Evolutionary conservation across 2,888 invertebrate species (phyloP).

Genomic region (Tetrapedia diversipes): DNA sequence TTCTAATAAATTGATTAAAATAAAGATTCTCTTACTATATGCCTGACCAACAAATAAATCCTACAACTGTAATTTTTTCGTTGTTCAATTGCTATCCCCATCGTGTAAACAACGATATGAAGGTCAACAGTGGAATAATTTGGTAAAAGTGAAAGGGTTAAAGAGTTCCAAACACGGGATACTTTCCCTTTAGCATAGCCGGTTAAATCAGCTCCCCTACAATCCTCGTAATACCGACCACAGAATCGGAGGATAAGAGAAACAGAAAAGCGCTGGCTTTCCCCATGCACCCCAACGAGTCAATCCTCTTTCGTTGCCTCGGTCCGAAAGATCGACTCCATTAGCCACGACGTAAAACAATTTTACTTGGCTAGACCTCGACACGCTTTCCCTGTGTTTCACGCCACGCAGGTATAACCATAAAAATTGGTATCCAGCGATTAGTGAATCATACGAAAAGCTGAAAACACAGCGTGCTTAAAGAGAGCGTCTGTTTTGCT

Average conservation of each 20-base stretch:
- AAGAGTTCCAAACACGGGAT: conserved; percentile 56
- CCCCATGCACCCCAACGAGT: conserved; percentile 16
- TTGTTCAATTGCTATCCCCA: too few relatives aligned
- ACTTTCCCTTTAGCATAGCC: conserved; percentile 66
- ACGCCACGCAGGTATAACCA: too few relatives aligned
- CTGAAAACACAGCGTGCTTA: too few relatives aligned
- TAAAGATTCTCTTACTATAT: too few relatives aligned
- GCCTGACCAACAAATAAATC: too few relatives aligned
- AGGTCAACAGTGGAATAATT: too few relatives aligned
- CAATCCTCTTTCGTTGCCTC: conserved; percentile 57
- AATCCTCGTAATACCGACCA: conserved; percentile 58
- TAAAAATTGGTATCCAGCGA: not conserved
- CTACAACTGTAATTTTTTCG: too few relatives aligned
- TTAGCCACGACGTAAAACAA: conserved; percentile 63
- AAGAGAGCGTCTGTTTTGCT: too few relatives aligned
- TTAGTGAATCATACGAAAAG: too few relatives aligned
- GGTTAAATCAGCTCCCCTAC: conserved; percentile 59
- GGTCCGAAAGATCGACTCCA: conserved; percentile 42
- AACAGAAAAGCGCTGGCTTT: conserved; percentile 41
- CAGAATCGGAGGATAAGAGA: conserved; percentile 25
- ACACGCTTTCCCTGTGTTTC: too few relatives aligned
- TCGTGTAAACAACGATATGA: conserved; percentile 57
- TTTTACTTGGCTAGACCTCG: conserved; percentile 31
- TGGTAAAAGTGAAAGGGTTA: too few relatives aligned
- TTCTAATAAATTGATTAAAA: too few relatives aligned